These are phyloP conservation scores for Alloscopus bannaensis DNA, from an alignment of 2,888 invertebrate species.

Conservation along the genomic window DNA sequence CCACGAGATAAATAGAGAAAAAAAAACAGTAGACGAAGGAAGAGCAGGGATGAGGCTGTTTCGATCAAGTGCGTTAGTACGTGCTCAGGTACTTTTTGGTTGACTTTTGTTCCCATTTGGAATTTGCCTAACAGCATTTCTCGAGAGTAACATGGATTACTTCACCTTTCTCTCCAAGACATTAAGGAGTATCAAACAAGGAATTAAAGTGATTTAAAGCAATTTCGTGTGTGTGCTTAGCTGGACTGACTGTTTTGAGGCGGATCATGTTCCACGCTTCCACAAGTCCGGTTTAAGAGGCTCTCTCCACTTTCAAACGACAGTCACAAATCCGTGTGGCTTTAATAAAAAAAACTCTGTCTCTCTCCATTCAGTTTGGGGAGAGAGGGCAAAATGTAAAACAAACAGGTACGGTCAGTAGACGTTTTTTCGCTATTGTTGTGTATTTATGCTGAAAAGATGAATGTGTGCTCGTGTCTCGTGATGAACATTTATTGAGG, in stretches of 20 bases:
- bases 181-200: constrained; percentile 61
- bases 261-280: constrained; percentile 63
- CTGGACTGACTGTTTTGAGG: constrained; percentile 45
- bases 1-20: not conserved
- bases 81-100: too few species aligned
- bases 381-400: constrained; percentile 36
- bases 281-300: constrained; percentile 47
- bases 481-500: constrained; percentile 51
- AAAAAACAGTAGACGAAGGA: too few species aligned
- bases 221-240: constrained; percentile 57
- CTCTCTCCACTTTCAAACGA: too few species aligned
- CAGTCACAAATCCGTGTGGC: too few species aligned
- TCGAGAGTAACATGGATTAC: constrained; percentile 37
- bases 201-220: constrained; percentile 62
- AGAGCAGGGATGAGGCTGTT: too few species aligned
- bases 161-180: constrained; percentile 32
- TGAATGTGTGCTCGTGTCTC: constrained; percentile 56
- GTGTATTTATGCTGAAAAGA: constrained; percentile 52
- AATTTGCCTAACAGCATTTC: not conserved
- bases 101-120: not conserved
- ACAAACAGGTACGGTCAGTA: constrained; percentile 49
- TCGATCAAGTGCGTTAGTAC: too few species aligned
- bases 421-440: constrained; percentile 15
- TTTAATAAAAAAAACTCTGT: not conserved
- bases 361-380: not conserved